phyloP scores from a whole-genome alignment of 2,888 invertebrate genomes.

The Scaptodrosophila latifasciaeformis region DNA sequence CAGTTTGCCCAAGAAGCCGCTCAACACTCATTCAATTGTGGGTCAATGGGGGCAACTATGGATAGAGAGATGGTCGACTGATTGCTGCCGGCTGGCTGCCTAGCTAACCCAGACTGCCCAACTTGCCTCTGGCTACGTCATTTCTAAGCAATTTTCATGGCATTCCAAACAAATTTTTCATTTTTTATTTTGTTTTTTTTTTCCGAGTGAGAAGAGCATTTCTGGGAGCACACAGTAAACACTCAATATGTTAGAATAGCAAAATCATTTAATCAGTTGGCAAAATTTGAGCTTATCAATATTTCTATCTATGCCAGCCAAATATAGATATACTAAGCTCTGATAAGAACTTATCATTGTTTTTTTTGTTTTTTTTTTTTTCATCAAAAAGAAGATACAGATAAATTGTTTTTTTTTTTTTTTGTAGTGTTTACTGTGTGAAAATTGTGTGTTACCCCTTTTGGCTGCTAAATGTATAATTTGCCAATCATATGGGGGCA shows the following conservation, averaged over 20 bases:
- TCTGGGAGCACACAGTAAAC: slow-evolving; percentile 17
- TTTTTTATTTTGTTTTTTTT: no score
- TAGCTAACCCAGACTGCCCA: no score
- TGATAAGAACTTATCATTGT: neutral
- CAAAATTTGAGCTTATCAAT: neutral
- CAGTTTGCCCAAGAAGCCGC: no score
- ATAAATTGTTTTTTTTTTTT: neutral
- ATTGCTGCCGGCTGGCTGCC: no score
- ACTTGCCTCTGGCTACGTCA: slow-evolving; percentile 40
- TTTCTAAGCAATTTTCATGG: slow-evolving; percentile 35
- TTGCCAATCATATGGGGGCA: neutral
- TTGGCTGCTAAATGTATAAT: neutral
- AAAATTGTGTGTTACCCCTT: neutral
- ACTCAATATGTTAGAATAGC: neutral
- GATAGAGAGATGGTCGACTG: no score
- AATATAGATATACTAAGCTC: neutral
- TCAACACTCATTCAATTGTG: no score
- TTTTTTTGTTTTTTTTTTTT: neutral
- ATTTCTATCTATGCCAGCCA: neutral
- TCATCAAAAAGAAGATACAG: neutral
- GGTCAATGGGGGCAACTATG: slow-evolving; percentile 32
- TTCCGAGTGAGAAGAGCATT: no score
- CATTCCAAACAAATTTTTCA: no score
- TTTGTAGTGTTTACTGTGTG: neutral
- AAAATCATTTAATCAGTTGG: neutral